Base-by-base conservation (phyloP, 2,113 vertebrate genomes). In the Boulengeromyrus knoepffleri region DNA sequence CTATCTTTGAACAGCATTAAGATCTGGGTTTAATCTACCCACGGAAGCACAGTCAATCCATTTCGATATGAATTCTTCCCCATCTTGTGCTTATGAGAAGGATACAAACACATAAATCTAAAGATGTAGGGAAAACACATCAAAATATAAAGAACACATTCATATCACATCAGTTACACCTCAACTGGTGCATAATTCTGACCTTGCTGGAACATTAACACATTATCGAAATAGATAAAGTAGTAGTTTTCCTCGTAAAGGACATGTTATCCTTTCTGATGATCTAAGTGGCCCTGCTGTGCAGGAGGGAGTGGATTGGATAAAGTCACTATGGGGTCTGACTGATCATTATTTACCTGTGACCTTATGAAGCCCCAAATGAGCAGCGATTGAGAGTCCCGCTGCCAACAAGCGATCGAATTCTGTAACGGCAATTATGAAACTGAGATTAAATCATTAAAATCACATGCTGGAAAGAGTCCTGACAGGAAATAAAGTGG, bases 1-100 rank as follows among this genome's bases (percentile, higher is more conserved):
- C 80, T 85, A 49, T 56, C 74, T 89, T 77, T 19, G 36, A 85
- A 89, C 53, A 17, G 58, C 77, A 85, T 85, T 77, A 89, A 46
- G 58, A 89, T 77, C 21, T 10, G 19, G 27, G 21, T 27, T 50
- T 58, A 77, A 13, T 84, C 24, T 89, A 52, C 31, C 7, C 24
- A 36, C 50, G 10, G 21, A 36, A 77, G 36, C 15, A 17, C 70
- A 42, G 47, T 89, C 52, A 31, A 27, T 84, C 50, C 74, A 39
- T 50, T 50, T 56, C 3, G 36, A 45, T 49, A 24, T 46, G 49
- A 49, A 86, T 36, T 85, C 9, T 77, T 6, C 12, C 4, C 21
- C 4, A 74, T 36, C 0, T 27, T 13, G 39, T 21, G 19, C 31
- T 24, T 13, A 56, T 84, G 47, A 49, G 74, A 58, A 52, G 19